Conservation (phyloP, 2,113 vertebrate genomes). For the Trematocara macrostoma region DNA sequence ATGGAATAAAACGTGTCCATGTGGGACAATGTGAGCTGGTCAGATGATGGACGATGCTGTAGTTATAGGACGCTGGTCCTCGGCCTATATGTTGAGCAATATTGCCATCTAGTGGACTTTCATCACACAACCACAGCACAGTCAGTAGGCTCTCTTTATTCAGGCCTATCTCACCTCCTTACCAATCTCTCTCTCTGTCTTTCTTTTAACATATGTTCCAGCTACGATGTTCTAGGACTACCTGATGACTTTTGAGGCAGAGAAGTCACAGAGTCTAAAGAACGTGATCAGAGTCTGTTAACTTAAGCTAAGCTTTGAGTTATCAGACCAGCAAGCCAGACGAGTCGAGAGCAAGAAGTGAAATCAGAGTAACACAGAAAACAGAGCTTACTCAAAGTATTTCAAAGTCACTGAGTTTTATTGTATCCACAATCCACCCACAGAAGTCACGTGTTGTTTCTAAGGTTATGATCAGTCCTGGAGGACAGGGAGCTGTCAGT, state of each 20-base stretch:
- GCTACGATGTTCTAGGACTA: neutral
- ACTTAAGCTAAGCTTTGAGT: neutral
- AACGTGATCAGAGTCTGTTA: neutral
- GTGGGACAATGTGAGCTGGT: neutral
- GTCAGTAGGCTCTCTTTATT: neutral
- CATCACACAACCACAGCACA: neutral
- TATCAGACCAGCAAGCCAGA: neutral
- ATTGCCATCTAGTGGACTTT: constrained; percentile 19
- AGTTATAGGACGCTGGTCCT: neutral
- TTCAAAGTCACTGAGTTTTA: neutral
- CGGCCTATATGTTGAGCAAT: neutral
- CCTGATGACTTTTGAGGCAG: neutral
- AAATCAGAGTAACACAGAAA: neutral
- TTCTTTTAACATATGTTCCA: neutral
- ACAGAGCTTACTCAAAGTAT: neutral
- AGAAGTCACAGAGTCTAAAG: neutral
- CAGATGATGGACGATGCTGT: neutral
- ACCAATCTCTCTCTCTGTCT: neutral
- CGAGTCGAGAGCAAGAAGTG: neutral
- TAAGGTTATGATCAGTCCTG: neutral
- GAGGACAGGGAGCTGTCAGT: neutral
- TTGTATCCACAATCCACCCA: neutral
- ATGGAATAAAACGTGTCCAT: neutral
- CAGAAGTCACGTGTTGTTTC: neutral
- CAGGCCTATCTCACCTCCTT: neutral